Conservation (phyloP, 1,140 invertebrate genomes). For the Dolichoris vasculosae region DNA sequence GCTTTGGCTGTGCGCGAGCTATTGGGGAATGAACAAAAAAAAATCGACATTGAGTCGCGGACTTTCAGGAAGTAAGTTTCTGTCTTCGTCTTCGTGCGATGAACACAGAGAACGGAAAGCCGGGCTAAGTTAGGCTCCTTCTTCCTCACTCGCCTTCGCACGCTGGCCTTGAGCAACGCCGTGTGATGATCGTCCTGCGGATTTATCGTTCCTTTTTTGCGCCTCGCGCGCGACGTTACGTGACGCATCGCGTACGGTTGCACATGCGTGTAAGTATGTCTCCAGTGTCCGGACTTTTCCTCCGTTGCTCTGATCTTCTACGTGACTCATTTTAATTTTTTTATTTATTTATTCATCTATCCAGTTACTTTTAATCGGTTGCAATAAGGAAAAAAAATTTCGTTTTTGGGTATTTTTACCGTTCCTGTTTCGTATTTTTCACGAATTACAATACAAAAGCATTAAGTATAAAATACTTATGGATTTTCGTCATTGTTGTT, state of each 20-base stretch:
- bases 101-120: neutral
- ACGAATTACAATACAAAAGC: too few relatives aligned
- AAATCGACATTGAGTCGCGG: constrained; percentile 28
- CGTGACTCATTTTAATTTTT: neutral
- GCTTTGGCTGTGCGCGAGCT: neutral
- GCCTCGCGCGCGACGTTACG: constrained; percentile 30
- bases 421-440: neutral
- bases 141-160: constrained; percentile 12
- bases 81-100: neutral
- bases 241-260: constrained; percentile 43
- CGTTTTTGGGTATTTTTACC: neutral
- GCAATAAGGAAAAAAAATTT: too few relatives aligned
- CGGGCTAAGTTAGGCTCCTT: constrained; percentile 3
- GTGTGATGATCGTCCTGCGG: constrained; percentile 34
- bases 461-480: too few relatives aligned
- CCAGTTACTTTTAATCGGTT: too few relatives aligned
- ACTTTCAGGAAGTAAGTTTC: constrained; percentile 48
- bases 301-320: neutral
- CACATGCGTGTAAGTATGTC: constrained; percentile 19
- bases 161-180: constrained; percentile 36
- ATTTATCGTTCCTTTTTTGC: constrained; percentile 44
- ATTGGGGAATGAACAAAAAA: constrained; percentile 20
- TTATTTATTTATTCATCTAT: neutral
- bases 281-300: neutral
- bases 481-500: too few relatives aligned